Percentiles rank a stretch among this genome's conserved stretches.
These are phyloP conservation scores for Heliconius hortense DNA, from an alignment of 2,888 invertebrate genomes.

Conservation along the genomic window DNA sequence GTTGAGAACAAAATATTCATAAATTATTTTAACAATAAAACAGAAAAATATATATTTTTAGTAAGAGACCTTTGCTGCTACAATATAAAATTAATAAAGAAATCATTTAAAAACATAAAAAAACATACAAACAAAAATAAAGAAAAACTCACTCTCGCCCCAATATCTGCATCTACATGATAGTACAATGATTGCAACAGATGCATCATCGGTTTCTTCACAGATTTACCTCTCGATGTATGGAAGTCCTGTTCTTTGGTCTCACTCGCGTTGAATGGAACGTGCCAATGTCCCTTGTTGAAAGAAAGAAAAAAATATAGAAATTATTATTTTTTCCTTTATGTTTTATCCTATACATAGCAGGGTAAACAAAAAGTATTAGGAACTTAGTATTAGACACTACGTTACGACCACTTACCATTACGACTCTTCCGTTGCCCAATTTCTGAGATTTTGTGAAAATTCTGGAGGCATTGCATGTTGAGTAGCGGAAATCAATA, in stretches of 20 bases:
- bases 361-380: neutral
- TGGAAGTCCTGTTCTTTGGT: constrained; percentile 58
- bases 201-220: constrained; percentile 60
- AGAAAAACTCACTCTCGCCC: constrained; percentile 50
- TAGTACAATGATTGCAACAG: constrained; percentile 52
- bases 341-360: neutral
- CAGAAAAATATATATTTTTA: too few relatives aligned
- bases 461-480: too few relatives aligned
- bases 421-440: too few relatives aligned
- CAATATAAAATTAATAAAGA: neutral
- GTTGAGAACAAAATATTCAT: too few relatives aligned
- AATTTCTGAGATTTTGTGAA: too few relatives aligned
- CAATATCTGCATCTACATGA: constrained; percentile 51
- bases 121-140: neutral
- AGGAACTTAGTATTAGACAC: too few relatives aligned
- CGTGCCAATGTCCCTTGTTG: constrained; percentile 62
- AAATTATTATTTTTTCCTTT: neutral
- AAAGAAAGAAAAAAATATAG: neutral
- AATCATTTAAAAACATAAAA: neutral
- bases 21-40: too few relatives aligned
- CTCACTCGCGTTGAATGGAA: constrained; percentile 53
- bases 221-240: constrained; percentile 46
- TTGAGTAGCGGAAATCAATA: too few relatives aligned
- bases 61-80: too few relatives aligned
- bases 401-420: too few relatives aligned